These are phyloP conservation scores for Podarcis muralis DNA, from an alignment of 2,113 vertebrate species.

Conservation along the genomic window DNA sequence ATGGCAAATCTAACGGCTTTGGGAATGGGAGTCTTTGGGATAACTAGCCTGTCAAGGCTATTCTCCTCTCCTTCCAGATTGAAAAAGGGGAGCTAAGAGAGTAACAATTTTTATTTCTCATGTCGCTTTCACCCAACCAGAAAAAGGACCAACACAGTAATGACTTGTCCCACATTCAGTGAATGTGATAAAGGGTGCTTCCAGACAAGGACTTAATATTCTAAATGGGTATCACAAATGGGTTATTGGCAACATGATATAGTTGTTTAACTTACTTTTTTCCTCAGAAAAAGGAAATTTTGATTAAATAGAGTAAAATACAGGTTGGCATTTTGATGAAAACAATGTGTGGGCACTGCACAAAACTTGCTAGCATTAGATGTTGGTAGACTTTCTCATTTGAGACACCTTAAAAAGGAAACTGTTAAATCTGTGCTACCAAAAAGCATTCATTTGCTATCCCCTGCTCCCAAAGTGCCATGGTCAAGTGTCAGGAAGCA, in stretches of 20 bases:
- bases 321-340: too few relatives aligned
- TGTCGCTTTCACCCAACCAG: neutral
- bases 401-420: neutral
- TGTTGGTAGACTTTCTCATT: neutral
- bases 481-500: neutral
- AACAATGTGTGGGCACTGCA: neutral
- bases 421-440: neutral
- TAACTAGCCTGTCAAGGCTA: neutral
- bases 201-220: neutral
- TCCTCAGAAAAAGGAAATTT: too few relatives aligned
- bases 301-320: too few relatives aligned
- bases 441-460: neutral
- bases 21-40: neutral
- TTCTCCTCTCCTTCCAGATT: neutral
- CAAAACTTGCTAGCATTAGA: neutral
- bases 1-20: neutral
- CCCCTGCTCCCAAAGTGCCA: neutral
- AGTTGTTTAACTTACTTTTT: too few relatives aligned
- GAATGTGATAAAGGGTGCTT: neutral
- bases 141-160: neutral
- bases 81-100: neutral
- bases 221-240: too few relatives aligned
- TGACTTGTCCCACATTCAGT: neutral
- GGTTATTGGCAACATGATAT: too few relatives aligned
- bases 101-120: neutral